Conservation (phyloP, 1,140 invertebrate genomes). For the Vanessa tameamea region DNA sequence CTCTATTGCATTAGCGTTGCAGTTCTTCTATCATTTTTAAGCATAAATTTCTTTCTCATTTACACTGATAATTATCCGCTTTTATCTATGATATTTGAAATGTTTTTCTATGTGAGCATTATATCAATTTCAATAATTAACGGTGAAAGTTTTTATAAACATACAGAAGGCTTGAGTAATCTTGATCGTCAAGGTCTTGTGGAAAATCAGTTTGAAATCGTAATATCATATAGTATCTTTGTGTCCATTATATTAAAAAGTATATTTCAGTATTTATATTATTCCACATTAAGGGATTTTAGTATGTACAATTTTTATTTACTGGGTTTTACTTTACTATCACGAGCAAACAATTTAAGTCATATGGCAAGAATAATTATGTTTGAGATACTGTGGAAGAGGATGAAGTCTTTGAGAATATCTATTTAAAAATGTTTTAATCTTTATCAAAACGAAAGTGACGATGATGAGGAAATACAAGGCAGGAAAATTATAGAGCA, state of each 20-base stretch:
- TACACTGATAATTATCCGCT: too few relatives aligned
- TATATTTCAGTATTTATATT: background rate
- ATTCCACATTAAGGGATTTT: background rate
- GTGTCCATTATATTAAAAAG: background rate
- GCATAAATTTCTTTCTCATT: too few relatives aligned
- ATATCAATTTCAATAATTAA: background rate
- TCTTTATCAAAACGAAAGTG: background rate
- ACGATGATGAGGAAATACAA: background rate
- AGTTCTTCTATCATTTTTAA: too few relatives aligned
- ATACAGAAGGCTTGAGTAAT: background rate
- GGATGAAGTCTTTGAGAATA: constrained; percentile 14
- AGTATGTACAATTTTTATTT: background rate
- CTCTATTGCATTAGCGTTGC: too few relatives aligned
- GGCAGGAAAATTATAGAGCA: background rate
- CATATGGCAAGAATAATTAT: constrained; percentile 26
- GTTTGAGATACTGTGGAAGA: constrained; percentile 25
- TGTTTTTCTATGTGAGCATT: background rate
- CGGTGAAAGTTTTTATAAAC: constrained; percentile 12
- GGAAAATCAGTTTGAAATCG: background rate
- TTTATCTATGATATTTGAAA: background rate
- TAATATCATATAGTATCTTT: constrained; percentile 4
- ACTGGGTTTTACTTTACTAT: background rate
- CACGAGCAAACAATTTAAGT: background rate
- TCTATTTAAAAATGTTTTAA: background rate
- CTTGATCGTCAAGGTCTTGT: background rate